Evolutionary conservation across 2,888 invertebrate genomes (phyloP).

Genomic region (Stenurella melanura): DNA sequence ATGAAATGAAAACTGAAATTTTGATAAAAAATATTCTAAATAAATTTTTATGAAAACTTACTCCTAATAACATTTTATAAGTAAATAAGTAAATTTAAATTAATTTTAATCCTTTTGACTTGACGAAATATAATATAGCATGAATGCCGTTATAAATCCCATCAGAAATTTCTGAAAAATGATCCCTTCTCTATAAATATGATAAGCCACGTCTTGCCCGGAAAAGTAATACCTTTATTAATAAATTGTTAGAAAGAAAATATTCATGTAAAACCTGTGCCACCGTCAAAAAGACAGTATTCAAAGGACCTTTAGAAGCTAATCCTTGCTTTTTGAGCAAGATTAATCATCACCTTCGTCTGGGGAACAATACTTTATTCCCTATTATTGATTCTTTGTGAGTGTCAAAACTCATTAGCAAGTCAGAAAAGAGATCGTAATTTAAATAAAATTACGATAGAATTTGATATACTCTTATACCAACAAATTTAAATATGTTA

Average conservation of each 20-base stretch:
- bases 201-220: not conserved
- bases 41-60: too few species aligned
- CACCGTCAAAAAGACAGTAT: not conserved
- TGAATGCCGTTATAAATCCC: not conserved
- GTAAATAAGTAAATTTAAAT: too few species aligned
- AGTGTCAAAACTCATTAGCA: conserved; percentile 3
- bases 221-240: conserved; percentile 7
- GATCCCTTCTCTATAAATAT: not conserved
- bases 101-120: too few species aligned
- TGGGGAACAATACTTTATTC: conserved; percentile 3
- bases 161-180: not conserved
- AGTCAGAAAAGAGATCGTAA: not conserved
- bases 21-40: too few species aligned
- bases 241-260: not conserved
- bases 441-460: conserved; percentile 2
- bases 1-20: too few species aligned
- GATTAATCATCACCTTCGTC: conserved; percentile 1
- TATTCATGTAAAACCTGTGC: conserved; percentile 3
- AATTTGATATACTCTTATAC: not conserved
- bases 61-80: too few species aligned
- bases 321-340: not conserved
- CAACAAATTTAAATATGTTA: too few species aligned
- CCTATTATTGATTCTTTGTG: not conserved
- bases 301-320: conserved; percentile 4
- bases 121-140: not conserved